phyloP scores from a whole-genome alignment of 2,113 vertebrate species.

The Megaceryle maxima region DNA sequence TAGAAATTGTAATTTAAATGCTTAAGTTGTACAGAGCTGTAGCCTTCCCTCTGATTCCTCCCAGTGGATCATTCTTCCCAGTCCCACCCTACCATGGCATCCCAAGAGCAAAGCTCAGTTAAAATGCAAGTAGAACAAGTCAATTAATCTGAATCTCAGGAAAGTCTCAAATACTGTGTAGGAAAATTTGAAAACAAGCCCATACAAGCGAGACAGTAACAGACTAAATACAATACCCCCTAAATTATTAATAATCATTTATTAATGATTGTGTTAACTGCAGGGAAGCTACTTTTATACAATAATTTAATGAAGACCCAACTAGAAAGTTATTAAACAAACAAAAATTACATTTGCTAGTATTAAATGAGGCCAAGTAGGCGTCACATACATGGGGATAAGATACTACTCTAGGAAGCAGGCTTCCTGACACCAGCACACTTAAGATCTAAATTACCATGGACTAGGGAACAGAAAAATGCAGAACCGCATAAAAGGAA shows the following conservation, averaged over 20 bases:
- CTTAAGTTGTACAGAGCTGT: rapidly evolving
- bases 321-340: background rate
- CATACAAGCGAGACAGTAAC: background rate
- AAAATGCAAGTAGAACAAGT: background rate
- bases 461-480: background rate
- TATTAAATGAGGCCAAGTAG: background rate
- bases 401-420: background rate
- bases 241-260: background rate
- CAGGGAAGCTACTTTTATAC: background rate
- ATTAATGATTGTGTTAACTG: background rate
- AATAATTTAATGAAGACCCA: background rate
- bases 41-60: background rate
- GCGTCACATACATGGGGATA: background rate
- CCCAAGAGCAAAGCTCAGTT: background rate
- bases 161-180: background rate
- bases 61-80: background rate
- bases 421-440: background rate
- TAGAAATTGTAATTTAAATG: background rate
- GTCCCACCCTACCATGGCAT: background rate
- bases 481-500: slow-evolving; percentile 1
- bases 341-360: background rate
- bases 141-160: background rate
- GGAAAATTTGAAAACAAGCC: background rate
- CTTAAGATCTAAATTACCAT: background rate
- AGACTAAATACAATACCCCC: background rate